Evolutionary conservation across 2,113 vertebrate species (phyloP).

Genomic region (Mus musculus): GRCm39 chr11:51297501-51298000

Average conservation of each 20-base stretch:
- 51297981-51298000: background rate
- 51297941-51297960: background rate
- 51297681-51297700: slow-evolving; percentile 75
- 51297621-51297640: slow-evolving; percentile 62
- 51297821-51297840: background rate
- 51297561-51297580: slow-evolving; percentile 77
- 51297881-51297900: background rate
- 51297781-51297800: background rate
- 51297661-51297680: slow-evolving; percentile 79
- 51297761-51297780: slow-evolving; percentile 30
- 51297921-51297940: background rate
- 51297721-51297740: background rate
- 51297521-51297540: slow-evolving; percentile 60
- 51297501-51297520: slow-evolving; percentile 13
- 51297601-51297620: background rate
- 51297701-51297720: slow-evolving; percentile 69
- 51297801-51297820: background rate
- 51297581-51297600: slow-evolving; percentile 36
- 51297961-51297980: background rate
- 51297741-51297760: slow-evolving; percentile 62
- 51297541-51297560: slow-evolving; percentile 55
- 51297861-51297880: background rate
- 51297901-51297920: background rate
- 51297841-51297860: background rate
- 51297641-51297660: slow-evolving; percentile 65